phyloP scores from a whole-genome alignment of 2,888 invertebrate genomes.

The Scaptomyza tumidula region DNA sequence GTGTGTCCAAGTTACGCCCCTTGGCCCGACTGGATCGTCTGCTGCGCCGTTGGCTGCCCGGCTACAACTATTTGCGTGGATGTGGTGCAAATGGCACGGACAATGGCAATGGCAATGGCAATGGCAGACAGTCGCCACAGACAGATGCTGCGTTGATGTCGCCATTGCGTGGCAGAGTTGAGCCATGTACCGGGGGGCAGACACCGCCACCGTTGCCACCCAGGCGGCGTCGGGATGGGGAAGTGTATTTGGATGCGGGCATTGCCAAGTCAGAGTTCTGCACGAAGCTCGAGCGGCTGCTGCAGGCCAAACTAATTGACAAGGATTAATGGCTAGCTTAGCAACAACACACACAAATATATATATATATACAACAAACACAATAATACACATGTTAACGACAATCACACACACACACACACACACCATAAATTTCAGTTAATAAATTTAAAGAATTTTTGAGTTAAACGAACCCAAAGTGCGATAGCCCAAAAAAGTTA shows the following conservation, averaged over 20 bases:
- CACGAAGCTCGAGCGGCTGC: constrained; percentile 46
- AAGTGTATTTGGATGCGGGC: constrained; percentile 54
- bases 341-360: background rate
- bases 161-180: background rate
- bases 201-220: constrained; percentile 7
- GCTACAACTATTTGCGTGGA: constrained; percentile 54
- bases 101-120: background rate
- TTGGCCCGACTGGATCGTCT: constrained; percentile 50
- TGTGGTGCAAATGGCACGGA: background rate
- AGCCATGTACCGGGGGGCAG: background rate
- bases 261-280: constrained; percentile 68
- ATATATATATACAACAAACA: constrained; percentile 4
- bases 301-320: constrained; percentile 48
- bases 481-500: background rate
- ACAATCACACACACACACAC: constrained; percentile 1
- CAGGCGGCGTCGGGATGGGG: constrained; percentile 37
- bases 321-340: constrained; percentile 22
- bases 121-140: background rate
- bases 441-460: constrained; percentile 32
- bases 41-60: constrained; percentile 64
- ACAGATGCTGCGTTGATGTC: background rate
- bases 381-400: background rate
- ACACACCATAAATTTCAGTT: constrained; percentile 39
- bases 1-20: constrained; percentile 21
- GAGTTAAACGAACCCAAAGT: background rate